Evolutionary conservation across 2,888 invertebrate species (phyloP).

Genomic region (Drosophila cognata): DNA sequence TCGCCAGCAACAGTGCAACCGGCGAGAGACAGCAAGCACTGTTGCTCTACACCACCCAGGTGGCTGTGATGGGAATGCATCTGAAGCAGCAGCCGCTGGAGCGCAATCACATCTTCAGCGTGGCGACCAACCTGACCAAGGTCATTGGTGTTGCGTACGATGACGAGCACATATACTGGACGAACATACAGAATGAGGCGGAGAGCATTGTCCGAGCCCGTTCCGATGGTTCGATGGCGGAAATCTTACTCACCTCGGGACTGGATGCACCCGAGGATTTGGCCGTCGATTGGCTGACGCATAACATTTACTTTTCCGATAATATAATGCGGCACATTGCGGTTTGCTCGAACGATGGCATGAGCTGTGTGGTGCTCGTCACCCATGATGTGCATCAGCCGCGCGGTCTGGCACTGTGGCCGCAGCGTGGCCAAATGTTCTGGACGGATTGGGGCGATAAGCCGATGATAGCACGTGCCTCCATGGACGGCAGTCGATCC

Average conservation of each 20-base stretch:
- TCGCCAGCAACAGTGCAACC: conserved; percentile 70
- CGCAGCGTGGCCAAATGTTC: conserved; percentile 91
- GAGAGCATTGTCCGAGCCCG: conserved; percentile 89
- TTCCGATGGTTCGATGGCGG: conserved; percentile 87
- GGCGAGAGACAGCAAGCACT: conserved; percentile 88
- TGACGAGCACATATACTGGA: conserved; percentile 91
- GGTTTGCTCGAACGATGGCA: conserved; percentile 90
- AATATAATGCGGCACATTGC: conserved; percentile 89
- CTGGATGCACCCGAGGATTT: conserved; percentile 91
- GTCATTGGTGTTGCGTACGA: conserved; percentile 90
- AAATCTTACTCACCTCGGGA: conserved; percentile 88
- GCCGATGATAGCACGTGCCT: conserved; percentile 91
- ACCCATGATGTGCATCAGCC: conserved; percentile 88
- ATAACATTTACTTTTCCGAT: conserved; percentile 93
- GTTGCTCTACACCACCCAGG: conserved; percentile 89
- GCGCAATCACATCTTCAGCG: conserved; percentile 69
- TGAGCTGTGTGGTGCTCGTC: conserved; percentile 88
- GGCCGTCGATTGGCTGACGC: conserved; percentile 91
- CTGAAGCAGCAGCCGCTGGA: conserved; percentile 85
- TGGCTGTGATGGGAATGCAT: conserved; percentile 88
- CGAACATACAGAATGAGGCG: conserved; percentile 89
- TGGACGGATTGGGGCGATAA: conserved; percentile 95
- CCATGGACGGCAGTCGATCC: conserved; percentile 93
- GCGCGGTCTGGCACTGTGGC: conserved; percentile 89
- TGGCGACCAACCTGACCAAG: conserved; percentile 86